Evolutionary conservation across 2,888 invertebrate species (phyloP).

Genomic region (Zygaena filipendulae): DNA sequence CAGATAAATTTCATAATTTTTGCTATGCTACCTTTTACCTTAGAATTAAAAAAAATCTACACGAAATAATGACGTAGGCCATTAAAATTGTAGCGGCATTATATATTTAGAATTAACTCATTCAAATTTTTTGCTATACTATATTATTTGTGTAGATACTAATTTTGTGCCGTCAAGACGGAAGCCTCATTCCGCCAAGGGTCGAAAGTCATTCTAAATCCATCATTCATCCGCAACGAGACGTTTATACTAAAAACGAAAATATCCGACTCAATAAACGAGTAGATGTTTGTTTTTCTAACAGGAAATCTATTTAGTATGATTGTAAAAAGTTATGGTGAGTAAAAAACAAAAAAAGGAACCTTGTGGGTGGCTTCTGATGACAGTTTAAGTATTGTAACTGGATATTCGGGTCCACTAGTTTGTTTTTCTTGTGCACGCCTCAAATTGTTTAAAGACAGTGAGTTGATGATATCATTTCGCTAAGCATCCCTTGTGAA

Average conservation of each 20-base stretch:
- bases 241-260: slow-evolving; percentile 42
- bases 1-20: slow-evolving; percentile 40
- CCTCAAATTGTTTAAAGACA: slow-evolving; percentile 48
- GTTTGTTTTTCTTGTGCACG: slow-evolving; percentile 50
- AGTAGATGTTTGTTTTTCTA: slow-evolving; percentile 63
- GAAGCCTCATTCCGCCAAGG: slow-evolving; percentile 40
- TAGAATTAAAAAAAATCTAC: no score
- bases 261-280: slow-evolving; percentile 58
- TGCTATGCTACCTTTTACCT: no score
- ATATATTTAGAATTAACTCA: no score
- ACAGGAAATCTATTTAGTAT: slow-evolving; percentile 61
- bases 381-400: slow-evolving; percentile 67
- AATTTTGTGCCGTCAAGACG: slow-evolving; percentile 32
- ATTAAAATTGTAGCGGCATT: no score
- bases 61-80: no score
- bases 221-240: slow-evolving; percentile 62
- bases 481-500: slow-evolving; percentile 23
- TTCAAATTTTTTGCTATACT: no score
- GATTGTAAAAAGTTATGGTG: slow-evolving; percentile 43
- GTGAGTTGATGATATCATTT: slow-evolving; percentile 45
- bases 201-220: slow-evolving; percentile 51
- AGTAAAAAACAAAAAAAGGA: slow-evolving; percentile 40
- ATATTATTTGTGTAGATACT: no score
- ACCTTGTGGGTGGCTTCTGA: slow-evolving; percentile 59
- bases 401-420: slow-evolving; percentile 46